phyloP scores from a whole-genome alignment of 30 jellyfish, hydroid and myxozoan species.

The Phacellophora camtschatica region DNA sequence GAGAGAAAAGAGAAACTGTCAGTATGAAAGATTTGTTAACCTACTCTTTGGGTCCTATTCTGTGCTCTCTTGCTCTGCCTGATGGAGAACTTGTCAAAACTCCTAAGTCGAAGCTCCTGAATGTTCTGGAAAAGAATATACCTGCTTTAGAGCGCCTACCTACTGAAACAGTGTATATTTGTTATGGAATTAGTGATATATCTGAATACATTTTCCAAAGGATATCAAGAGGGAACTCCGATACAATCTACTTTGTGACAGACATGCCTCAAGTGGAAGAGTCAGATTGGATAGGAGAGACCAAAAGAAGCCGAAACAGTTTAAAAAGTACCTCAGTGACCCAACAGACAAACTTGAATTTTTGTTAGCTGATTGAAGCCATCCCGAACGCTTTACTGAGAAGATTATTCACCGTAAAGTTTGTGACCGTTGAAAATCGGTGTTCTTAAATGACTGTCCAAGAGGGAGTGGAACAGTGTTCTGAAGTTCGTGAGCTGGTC shows the following conservation, averaged over 20 bases:
- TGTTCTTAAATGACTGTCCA: neutral
- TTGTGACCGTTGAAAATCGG: constrained; percentile 15
- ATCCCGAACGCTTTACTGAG: neutral
- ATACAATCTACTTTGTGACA: constrained; percentile 6
- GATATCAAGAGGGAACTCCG: constrained; percentile 9
- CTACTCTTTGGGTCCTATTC: constrained; percentile 53
- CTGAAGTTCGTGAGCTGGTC: constrained; percentile 6
- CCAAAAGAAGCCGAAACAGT: constrained; percentile 53
- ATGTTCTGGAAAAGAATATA: constrained; percentile 2
- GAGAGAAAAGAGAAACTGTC: constrained; percentile 13
- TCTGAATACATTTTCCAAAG: constrained; percentile 9
- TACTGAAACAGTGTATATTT: neutral
- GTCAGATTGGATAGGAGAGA: neutral
- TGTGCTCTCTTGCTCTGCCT: constrained; percentile 58
- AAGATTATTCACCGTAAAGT: neutral
- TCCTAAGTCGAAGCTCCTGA: constrained; percentile 29
- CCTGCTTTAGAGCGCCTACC: neutral
- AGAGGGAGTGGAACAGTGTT: neutral
- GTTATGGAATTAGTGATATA: constrained; percentile 66
- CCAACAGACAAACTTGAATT: constrained; percentile 20
- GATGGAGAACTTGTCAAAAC: constrained; percentile 50
- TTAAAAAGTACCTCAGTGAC: constrained; percentile 8
- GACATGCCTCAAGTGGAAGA: constrained; percentile 25
- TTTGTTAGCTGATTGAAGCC: constrained; percentile 34
- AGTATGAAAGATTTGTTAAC: neutral